Evolutionary conservation across 1,140 invertebrate genomes (phyloP).

Genomic region (Monochamus saltuarius): DNA sequence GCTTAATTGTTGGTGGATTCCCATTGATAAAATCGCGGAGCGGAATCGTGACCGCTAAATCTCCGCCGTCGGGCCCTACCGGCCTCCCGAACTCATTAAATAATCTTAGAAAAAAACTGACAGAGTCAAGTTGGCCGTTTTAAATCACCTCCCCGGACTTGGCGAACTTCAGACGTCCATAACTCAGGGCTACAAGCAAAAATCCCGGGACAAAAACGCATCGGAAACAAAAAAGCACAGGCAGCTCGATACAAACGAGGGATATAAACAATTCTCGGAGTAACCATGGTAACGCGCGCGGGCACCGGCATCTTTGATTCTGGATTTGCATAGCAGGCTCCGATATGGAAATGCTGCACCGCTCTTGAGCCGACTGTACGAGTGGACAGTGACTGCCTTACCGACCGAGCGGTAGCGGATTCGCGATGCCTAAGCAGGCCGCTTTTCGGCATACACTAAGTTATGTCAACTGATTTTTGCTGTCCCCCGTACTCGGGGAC

Average conservation of each 20-base stretch:
- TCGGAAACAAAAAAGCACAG: constrained; percentile 27
- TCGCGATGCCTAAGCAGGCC: constrained; percentile 25
- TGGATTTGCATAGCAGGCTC: constrained; percentile 37
- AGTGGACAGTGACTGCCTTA: constrained; percentile 25
- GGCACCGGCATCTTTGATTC: constrained; percentile 28
- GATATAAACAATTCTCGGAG: constrained; percentile 39
- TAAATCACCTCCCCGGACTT: constrained; percentile 41
- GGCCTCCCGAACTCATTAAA: constrained; percentile 32
- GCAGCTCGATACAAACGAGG: constrained; percentile 33
- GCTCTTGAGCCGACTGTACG: constrained; percentile 41
- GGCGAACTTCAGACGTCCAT: constrained; percentile 39
- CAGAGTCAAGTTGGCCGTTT: constrained; percentile 32
- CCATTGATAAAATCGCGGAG: constrained; percentile 25
- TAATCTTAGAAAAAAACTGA: constrained; percentile 38
- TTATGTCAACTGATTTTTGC: constrained; percentile 48
- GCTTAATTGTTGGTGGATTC: constrained; percentile 17
- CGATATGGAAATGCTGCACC: constrained; percentile 45
- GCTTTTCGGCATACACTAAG: constrained; percentile 48
- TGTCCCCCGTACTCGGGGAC: constrained; percentile 35
- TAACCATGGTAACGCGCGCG: constrained; percentile 40
- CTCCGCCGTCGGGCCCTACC: constrained; percentile 19
- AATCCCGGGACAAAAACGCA: constrained; percentile 31
- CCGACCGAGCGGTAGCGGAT: constrained; percentile 35
- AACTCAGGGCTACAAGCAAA: constrained; percentile 42
- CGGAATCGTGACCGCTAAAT: constrained; percentile 35